Base-by-base conservation (phyloP, 2,888 invertebrate species). In the Portevinia maculata region DNA sequence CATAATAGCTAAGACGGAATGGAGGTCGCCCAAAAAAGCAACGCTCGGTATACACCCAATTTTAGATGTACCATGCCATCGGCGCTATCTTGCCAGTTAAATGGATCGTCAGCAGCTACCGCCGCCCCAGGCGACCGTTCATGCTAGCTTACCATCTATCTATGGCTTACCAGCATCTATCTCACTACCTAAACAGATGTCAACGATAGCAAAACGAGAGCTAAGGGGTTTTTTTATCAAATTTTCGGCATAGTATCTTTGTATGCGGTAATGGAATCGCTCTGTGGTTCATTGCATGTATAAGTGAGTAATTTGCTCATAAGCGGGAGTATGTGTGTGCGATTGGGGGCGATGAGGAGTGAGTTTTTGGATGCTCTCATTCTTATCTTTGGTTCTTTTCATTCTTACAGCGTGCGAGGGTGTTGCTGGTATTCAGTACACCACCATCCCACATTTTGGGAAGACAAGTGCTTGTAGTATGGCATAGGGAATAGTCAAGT, bases 111-210 rank as follows among this genome's bases (percentile, higher is more conserved):
- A 17, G 21, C 15, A 34, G 37, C 62, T 46, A 21, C 59, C 50
- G 17, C 28, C 1, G 8, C 21, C 37, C 46, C 21, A 28, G n/a
- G 39, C 21, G 13, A 8, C 13, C 13, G 24, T n/a, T 62, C 50
- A n/a, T n/a, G n/a, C n/a, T n/a, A n/a, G n/a, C n/a, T n/a, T 21
- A 48, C 55, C 55, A 37, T 17, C 39, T 24, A 44, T 76, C 60
- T 46, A 46, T 34, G 9, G 11, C 17, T 15, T 6, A 3, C 11
- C 13, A 2, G 2, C 17, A 0, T 8, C 11, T 4, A 19, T 15
- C 21, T 8, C 44, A 19, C 7, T 11, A 13, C n/a, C 50, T 50
- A 44, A 67, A 59, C 79, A 79, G 73, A 67, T 79, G 78, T 59
- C 71, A 78, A 57, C 46, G 32, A 5, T 15, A 32, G 62, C 48